Conservation (phyloP, 2,797 vertebrate genomes). For the Macropodus opercularis region DNA sequence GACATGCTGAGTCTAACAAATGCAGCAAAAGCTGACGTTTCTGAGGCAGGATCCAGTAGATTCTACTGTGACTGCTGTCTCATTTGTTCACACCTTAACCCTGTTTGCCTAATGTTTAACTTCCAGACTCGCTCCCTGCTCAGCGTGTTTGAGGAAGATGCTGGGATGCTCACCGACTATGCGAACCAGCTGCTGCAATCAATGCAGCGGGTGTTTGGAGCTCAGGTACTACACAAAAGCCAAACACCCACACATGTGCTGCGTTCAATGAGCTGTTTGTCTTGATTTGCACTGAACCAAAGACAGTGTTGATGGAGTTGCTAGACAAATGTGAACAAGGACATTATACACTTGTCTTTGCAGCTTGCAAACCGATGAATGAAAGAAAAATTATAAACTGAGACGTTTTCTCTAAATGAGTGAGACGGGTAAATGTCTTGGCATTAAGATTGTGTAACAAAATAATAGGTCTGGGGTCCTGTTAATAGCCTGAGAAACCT, state of each 20-base stretch:
- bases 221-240: constrained; percentile 86
- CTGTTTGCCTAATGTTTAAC: constrained; percentile 13
- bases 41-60: no score
- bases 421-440: background rate
- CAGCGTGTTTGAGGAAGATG: constrained; percentile 99
- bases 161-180: constrained; percentile 94
- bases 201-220: constrained; percentile 96
- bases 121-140: constrained; percentile 93
- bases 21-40: no score
- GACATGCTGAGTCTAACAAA: no score
- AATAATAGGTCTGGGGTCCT: background rate
- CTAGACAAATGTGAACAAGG: background rate
- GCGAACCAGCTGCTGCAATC: constrained; percentile 96
- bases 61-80: background rate
- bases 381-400: background rate
- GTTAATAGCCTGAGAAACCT: background rate
- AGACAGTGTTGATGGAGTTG: background rate
- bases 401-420: background rate
- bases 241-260: constrained; percentile 18
- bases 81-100: background rate
- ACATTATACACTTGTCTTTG: background rate
- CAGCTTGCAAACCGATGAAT: constrained; percentile 1
- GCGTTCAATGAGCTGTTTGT: background rate
- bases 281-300: background rate
- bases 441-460: background rate